Base-by-base conservation (phyloP, 2,797 vertebrate species). In the Remorina albescens region DNA sequence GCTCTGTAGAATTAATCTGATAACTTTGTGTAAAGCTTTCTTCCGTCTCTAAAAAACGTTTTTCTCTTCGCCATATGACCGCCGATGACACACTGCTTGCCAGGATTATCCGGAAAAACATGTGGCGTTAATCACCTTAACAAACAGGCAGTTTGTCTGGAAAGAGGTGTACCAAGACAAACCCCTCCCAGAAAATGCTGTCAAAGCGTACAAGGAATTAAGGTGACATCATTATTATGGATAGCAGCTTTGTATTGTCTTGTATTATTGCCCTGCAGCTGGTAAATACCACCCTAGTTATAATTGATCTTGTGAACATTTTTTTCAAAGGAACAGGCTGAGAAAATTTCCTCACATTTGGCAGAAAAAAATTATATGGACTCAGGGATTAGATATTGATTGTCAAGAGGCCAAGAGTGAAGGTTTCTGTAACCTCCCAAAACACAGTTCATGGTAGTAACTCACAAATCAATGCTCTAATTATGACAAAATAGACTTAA, bases 101-200 rank as follows among this genome's bases (percentile, higher is more conserved):
- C 37, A 25, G 85, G 84, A 89, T 89, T 80, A 89, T 84, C 70
- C 78, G 13, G 11, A 68, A 62, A 74, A 80, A 82, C 68, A 67
- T 64, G 78, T 56, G 37, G 81, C 3, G 72, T 78, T 93, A 90
- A 93, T 93, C 91, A 92, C 84, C 83, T 91, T 74, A 86, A 80
- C 67, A 80, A 77, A 82, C 78, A 72, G 67, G 60, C 82, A 68
- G 71, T 64, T 57, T 85, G 83, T 86, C 77, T 85, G 67, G 67
- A 73, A 63, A 85, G 82, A 81, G 73, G 67, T 49, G 60, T 41
- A 25, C 54, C 6, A 51, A 83, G 75, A 88, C 86, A 82, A 83
- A 85, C 76, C 67, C 61, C 46, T 21, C 49, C 50, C 36, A 39
- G 49, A 86, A 89, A 84, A 82, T 47, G 86, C 82, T 80, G 85